Conservation (phyloP, 2,113 vertebrate genomes). For the Hystrix cristata region DNA sequence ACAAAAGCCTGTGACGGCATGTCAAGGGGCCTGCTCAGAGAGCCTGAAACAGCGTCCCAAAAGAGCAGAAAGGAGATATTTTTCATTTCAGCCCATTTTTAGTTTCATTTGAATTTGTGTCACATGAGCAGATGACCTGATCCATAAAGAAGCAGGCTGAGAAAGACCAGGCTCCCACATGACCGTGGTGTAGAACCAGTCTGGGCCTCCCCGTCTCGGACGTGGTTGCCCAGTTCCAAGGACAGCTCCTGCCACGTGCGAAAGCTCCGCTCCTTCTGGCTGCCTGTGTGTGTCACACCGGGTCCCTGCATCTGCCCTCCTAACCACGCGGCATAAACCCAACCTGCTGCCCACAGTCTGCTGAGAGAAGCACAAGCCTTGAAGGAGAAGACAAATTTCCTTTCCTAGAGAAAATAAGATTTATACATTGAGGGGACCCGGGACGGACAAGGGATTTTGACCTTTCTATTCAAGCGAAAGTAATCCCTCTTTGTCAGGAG, state of each 20-base stretch:
- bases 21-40: background rate
- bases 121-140: too few species aligned
- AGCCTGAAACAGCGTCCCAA: background rate
- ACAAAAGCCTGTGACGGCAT: too few species aligned
- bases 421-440: background rate
- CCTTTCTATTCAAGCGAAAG: background rate
- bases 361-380: background rate
- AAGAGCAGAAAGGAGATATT: background rate
- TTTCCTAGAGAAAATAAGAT: conserved; percentile 13
- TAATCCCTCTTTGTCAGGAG: background rate
- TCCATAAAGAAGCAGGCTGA: background rate
- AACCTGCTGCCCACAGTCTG: background rate
- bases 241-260: background rate
- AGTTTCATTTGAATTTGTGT: background rate
- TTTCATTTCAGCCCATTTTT: background rate
- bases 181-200: background rate
- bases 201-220: background rate
- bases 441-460: background rate
- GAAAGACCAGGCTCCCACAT: background rate
- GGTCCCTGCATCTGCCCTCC: background rate
- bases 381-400: background rate
- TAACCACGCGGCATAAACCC: background rate
- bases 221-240: background rate
- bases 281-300: background rate
- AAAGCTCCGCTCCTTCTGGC: background rate